Base-by-base conservation (phyloP, 2,113 vertebrate species). In the Mastomys natalensis region DNA sequence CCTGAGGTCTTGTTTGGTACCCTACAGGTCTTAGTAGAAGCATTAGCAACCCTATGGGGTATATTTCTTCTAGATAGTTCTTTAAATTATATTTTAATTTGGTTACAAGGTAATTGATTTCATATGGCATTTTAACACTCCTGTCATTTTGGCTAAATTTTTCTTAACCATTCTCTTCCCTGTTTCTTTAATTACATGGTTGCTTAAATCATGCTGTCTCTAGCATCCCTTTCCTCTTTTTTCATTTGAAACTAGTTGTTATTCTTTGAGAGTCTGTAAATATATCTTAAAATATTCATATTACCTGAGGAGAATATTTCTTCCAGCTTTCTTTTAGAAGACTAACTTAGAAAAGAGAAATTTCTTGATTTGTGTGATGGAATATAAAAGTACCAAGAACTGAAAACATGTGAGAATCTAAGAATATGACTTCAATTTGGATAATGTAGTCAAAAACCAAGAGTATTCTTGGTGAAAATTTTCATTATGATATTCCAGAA, bases 401-500 rank as follows among this genome's bases (percentile, higher is more conserved):
- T 81, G n/a, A n/a, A 86, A 72, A 22, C 6, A 53, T 45, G 8
- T 85, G 80, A 45, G 3, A 91, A 40, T 34, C n/a, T 89, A 68
- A 88, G 53, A 84, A 82, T 68, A 6, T 93, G 68, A 74, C 17
- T 78, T 68, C 95, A 51, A 90, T 53, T 76, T 95, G 10, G n/a
- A 73, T 45, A 76, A 77, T 17, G 26, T 3, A 90, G 77, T 85
- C 2, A 86, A 86, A 62, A 66, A 89, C 34, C n/a, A 55, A 58
- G 68, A 77, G 21, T 3, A 81, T 94, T 78, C 89, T 17, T 89
- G 62, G n/a, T 45, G 29, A 26, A 68, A 94, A 87, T 88, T 91
- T 95, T 10, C n/a, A 84, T 92, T 95, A 86, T 22, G 3, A 45
- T 76, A 90, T 95, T 73, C 60, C 34, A 58, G 58, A 53, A 68